phyloP scores from a whole-genome alignment of 2,113 vertebrate genomes.

The Lampris megalopsis region DNA sequence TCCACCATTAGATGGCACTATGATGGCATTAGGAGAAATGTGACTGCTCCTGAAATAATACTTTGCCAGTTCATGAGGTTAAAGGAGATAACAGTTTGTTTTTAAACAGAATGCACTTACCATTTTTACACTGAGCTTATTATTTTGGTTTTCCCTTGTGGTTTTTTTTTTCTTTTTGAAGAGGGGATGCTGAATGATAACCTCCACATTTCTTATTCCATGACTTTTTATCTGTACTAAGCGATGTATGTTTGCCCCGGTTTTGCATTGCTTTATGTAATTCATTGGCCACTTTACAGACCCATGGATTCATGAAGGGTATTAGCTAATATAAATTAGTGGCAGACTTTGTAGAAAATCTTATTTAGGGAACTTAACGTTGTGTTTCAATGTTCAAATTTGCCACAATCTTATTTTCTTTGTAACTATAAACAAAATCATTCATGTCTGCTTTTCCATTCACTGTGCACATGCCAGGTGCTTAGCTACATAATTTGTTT shows the following conservation, averaged over 20 bases:
- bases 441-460: slow-evolving; percentile 25
- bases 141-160: slow-evolving; percentile 1
- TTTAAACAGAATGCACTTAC: slow-evolving; percentile 54
- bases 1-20: slow-evolving; percentile 58
- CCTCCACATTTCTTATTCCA: not conserved
- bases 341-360: slow-evolving; percentile 21
- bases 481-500: slow-evolving; percentile 41
- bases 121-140: slow-evolving; percentile 31
- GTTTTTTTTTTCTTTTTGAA: slow-evolving; percentile 8
- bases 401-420: slow-evolving; percentile 36
- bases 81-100: slow-evolving; percentile 32
- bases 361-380: slow-evolving; percentile 22
- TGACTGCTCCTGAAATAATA: not conserved
- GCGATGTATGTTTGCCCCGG: not conserved
- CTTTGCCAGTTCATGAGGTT: slow-evolving; percentile 26
- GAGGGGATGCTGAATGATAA: not conserved
- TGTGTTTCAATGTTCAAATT: slow-evolving; percentile 32
- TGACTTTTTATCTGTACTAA: slow-evolving; percentile 9
- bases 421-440: slow-evolving; percentile 41
- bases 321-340: slow-evolving; percentile 8
- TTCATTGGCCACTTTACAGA: slow-evolving; percentile 6
- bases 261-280: slow-evolving; percentile 21
- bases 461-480: slow-evolving; percentile 44
- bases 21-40: slow-evolving; percentile 30
- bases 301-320: not conserved